A percentile compares a stretch with the other conserved stretches of the same genome.
These are phyloP conservation scores for Danio tinwini DNA, from an alignment of 2,797 vertebrate species.

Conservation along the genomic window DNA sequence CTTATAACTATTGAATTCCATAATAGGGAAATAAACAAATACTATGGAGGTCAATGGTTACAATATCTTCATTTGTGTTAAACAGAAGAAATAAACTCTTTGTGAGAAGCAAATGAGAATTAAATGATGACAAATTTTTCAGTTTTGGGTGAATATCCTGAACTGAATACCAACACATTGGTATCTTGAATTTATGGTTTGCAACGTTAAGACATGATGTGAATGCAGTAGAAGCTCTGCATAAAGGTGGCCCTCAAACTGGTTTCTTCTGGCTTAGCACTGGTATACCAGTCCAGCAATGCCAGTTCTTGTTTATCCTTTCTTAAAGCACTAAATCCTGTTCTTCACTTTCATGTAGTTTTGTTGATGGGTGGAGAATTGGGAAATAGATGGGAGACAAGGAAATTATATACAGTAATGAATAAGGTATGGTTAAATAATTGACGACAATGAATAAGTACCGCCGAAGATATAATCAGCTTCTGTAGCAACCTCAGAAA, in stretches of 20 bases:
- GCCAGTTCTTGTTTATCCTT: neutral
- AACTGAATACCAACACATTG: too few relatives aligned
- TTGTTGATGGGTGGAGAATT: neutral
- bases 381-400: neutral
- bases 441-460: slow-evolving; percentile 17
- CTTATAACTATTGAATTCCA: too few relatives aligned
- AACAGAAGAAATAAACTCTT: too few relatives aligned
- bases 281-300: neutral
- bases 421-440: neutral
- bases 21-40: too few relatives aligned
- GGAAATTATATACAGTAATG: slow-evolving; percentile 1
- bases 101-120: too few relatives aligned
- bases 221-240: too few relatives aligned
- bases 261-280: neutral
- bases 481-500: slow-evolving; percentile 47
- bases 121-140: too few relatives aligned
- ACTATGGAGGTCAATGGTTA: too few relatives aligned
- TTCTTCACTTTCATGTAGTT: neutral
- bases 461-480: neutral
- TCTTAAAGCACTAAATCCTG: neutral
- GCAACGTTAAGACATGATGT: too few relatives aligned
- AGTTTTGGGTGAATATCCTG: too few relatives aligned
- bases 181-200: too few relatives aligned
- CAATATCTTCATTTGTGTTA: too few relatives aligned
- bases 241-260: neutral